phyloP scores from a whole-genome alignment of 2,888 invertebrate species.

The Amblyteles armatorius region DNA sequence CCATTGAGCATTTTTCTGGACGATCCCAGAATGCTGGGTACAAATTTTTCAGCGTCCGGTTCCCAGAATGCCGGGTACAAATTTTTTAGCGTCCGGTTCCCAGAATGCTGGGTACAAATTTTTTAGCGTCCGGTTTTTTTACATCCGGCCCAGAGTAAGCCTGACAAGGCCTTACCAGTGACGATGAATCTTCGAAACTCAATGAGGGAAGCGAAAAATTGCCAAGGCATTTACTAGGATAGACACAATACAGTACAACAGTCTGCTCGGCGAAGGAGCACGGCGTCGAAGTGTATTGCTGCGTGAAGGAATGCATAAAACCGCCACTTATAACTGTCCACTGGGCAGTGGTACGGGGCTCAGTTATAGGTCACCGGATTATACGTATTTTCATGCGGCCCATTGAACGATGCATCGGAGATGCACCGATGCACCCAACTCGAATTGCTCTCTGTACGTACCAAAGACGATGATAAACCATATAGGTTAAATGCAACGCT shows the following conservation, averaged over 20 bases:
- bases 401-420: constrained; percentile 35
- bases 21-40: too few relatives aligned
- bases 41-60: too few relatives aligned
- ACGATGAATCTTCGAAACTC: constrained; percentile 18
- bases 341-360: constrained; percentile 56
- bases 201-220: neutral
- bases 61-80: too few relatives aligned
- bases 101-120: too few relatives aligned
- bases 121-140: too few relatives aligned
- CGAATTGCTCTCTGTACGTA: constrained; percentile 14
- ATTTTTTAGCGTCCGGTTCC: too few relatives aligned
- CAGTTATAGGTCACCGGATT: constrained; percentile 67
- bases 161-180: too few relatives aligned
- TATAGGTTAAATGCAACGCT: neutral
- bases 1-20: neutral
- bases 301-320: constrained; percentile 67
- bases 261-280: neutral
- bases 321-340: constrained; percentile 69
- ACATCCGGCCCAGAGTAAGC: too few relatives aligned
- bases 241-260: neutral
- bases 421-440: constrained; percentile 48
- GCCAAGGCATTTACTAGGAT: constrained; percentile 15
- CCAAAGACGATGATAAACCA: neutral
- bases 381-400: constrained; percentile 54
- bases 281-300: constrained; percentile 53